Evolutionary conservation across 2,888 invertebrate genomes (phyloP).

Genomic region (Elmis aenea): DNA sequence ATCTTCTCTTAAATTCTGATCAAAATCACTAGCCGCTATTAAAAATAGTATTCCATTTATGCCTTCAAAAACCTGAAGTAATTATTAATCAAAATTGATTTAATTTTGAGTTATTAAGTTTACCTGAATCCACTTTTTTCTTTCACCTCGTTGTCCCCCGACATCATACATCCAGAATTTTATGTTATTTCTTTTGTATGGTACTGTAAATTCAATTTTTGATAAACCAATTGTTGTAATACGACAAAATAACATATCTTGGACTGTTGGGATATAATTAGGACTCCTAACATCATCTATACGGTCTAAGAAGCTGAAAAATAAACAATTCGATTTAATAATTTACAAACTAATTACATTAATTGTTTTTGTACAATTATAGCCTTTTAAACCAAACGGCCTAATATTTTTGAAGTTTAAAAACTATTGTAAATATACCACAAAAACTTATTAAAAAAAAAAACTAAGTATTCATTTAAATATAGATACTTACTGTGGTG

Average conservation of each 20-base stretch:
- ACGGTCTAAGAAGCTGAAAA: conserved; percentile 67
- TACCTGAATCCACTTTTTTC: conserved; percentile 78
- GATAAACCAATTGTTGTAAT: conserved; percentile 69
- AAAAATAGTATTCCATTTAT: conserved; percentile 77
- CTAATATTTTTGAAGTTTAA: no score
- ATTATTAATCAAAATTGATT: no score
- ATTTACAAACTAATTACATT: no score
- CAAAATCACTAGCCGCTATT: conserved; percentile 76
- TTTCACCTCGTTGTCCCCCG: conserved; percentile 75
- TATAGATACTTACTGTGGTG: conserved; percentile 67
- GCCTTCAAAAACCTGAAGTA: conserved; percentile 69
- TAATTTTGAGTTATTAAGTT: conserved; percentile 3
- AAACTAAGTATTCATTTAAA: conserved; percentile 1
- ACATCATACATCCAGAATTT: conserved; percentile 81
- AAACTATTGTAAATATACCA: no score
- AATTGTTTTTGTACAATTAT: no score
- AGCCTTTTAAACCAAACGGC: no score
- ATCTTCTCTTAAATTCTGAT: conserved; percentile 70
- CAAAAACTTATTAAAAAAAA: no score
- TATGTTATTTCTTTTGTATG: conserved; percentile 65
- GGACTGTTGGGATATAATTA: conserved; percentile 66
- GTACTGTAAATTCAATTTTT: conserved; percentile 68
- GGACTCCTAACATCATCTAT: conserved; percentile 58
- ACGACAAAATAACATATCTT: conserved; percentile 73
- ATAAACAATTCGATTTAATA: background rate